A percentile compares a stretch with the other conserved stretches of the same genome.
Conservation (phyloP, 2,888 invertebrate genomes). For the Zootermopsis nevadensis region DNA sequence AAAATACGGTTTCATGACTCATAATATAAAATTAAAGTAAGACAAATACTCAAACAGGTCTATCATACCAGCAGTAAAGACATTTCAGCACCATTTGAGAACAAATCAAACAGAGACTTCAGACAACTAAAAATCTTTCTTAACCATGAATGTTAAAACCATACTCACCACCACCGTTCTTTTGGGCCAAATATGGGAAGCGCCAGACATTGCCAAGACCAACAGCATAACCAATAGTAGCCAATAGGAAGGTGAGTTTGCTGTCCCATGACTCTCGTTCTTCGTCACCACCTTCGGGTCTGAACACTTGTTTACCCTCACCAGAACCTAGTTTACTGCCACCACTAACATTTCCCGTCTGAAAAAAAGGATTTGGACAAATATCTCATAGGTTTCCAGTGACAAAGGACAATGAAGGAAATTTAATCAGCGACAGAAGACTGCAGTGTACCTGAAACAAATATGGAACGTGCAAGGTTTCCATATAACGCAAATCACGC, state of each 20-base stretch:
- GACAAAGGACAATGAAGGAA: too few species aligned
- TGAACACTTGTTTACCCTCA: conserved; percentile 73
- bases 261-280: conserved; percentile 94
- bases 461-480: too few species aligned
- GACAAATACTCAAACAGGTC: too few species aligned
- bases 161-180: conserved; percentile 83
- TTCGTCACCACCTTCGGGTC: conserved; percentile 76
- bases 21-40: too few species aligned
- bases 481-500: too few species aligned
- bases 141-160: neutral
- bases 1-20: too few species aligned
- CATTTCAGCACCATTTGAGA: neutral
- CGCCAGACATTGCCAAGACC: conserved; percentile 96
- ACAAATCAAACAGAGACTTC: neutral
- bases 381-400: too few species aligned
- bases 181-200: conserved; percentile 94
- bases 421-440: too few species aligned
- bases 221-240: conserved; percentile 95
- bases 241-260: conserved; percentile 90
- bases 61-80: too few species aligned
- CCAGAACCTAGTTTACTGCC: conserved; percentile 74
- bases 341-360: conserved; percentile 55
- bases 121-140: neutral
- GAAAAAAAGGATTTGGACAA: neutral
- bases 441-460: too few species aligned